These are phyloP conservation scores for Nesospiza acunhae DNA, from an alignment of 2,113 vertebrate species.

Conservation along the genomic window DNA sequence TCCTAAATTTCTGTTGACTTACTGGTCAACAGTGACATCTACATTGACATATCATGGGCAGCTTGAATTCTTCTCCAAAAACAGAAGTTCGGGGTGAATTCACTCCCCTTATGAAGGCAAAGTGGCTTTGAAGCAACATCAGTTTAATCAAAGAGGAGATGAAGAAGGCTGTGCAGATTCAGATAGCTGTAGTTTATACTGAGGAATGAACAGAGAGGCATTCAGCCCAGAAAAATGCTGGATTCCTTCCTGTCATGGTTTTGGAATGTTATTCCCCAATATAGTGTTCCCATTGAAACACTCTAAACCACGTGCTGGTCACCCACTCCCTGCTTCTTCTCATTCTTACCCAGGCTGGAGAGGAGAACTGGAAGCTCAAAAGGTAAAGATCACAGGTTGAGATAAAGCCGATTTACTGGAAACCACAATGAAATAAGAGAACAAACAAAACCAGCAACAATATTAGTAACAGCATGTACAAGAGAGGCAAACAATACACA, in stretches of 20 bases:
- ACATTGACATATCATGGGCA: background rate
- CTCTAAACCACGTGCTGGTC: fast-evolving
- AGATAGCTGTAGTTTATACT: background rate
- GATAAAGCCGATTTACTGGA: background rate
- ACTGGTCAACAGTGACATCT: background rate
- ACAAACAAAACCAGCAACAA: background rate
- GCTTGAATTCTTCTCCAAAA: background rate
- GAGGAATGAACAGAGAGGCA: background rate
- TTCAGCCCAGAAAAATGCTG: background rate
- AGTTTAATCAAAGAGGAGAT: background rate
- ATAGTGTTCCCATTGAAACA: background rate
- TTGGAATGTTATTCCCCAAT: background rate
- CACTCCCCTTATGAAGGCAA: background rate
- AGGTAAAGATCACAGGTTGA: background rate
- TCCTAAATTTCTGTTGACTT: background rate
- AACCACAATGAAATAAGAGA: background rate
- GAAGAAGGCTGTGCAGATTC: background rate
- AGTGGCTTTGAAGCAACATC: background rate
- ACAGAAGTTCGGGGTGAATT: background rate
- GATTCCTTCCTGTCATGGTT: background rate
- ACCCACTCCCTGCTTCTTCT: background rate
- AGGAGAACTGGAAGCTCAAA: background rate
- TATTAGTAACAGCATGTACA: background rate
- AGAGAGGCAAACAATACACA: background rate
- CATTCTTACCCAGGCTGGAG: background rate